Percentiles rank a stretch among this genome's conserved stretches.
Conservation (phyloP, 2,888 invertebrate species). For the Xanthia icteritia region DNA sequence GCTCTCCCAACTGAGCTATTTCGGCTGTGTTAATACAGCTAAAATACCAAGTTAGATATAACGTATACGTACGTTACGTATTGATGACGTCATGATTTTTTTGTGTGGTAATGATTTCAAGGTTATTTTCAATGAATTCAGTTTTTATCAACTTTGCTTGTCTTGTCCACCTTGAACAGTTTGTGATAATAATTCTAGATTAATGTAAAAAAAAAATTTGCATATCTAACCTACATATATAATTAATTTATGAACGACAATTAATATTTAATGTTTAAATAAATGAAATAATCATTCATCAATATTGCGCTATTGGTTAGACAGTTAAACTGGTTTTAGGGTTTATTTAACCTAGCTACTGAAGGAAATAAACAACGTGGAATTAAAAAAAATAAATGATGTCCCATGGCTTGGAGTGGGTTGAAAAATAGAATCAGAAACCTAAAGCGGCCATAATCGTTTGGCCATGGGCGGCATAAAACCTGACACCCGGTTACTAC, state of each 20-base stretch:
- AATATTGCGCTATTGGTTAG: neutral
- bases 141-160: conserved; percentile 18
- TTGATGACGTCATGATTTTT: neutral
- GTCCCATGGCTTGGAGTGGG: neutral
- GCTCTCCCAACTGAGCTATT: conserved; percentile 88
- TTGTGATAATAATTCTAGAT: conserved; percentile 30
- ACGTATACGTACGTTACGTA: too few species aligned
- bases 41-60: neutral
- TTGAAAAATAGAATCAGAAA: too few species aligned
- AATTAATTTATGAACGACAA: conserved; percentile 22
- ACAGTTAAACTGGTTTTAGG: too few species aligned
- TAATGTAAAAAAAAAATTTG: too few species aligned
- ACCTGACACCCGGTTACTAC: too few species aligned
- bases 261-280: conserved; percentile 9
- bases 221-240: neutral
- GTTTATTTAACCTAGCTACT: neutral
- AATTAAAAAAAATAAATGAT: neutral
- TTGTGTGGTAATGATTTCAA: conserved; percentile 4
- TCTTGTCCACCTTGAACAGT: conserved; percentile 18
- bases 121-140: conserved; percentile 10
- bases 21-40: conserved; percentile 61
- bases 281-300: conserved; percentile 5
- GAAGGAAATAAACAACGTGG: neutral
- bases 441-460: too few species aligned
- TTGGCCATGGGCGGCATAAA: too few species aligned